These are phyloP conservation scores for Thunnus thynnus DNA, from an alignment of 2,113 vertebrate species.

Conservation along the genomic window DNA sequence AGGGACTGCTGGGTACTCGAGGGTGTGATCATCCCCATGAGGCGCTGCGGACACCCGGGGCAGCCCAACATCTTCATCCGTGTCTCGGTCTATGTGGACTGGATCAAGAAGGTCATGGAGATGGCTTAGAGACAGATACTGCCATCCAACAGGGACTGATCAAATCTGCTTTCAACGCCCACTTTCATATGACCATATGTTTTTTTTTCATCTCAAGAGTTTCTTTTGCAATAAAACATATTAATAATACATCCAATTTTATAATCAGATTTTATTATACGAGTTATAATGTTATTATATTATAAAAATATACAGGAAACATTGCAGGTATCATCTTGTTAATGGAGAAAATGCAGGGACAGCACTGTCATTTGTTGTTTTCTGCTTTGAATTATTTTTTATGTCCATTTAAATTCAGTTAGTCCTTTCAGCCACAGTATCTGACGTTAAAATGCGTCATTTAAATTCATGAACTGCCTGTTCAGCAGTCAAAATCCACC, in stretches of 20 bases:
- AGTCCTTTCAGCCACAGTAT: neutral
- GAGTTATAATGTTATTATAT: neutral
- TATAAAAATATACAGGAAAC: neutral
- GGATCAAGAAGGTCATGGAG: conserved; percentile 97
- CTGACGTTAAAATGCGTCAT: neutral
- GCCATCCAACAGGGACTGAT: conserved; percentile 21
- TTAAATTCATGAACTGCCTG: neutral
- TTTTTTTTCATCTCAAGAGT: conserved; percentile 10
- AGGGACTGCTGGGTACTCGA: conserved; percentile 97
- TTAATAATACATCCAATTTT: conserved; percentile 11
- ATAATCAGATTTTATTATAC: conserved; percentile 16
- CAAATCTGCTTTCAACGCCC: conserved; percentile 1
- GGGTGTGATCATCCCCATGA: conserved; percentile 94
- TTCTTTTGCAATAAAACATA: conserved; percentile 32
- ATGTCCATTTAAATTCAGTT: conserved; percentile 10
- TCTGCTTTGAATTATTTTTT: conserved; percentile 3
- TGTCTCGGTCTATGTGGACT: conserved; percentile 93
- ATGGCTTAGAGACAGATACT: conserved; percentile 80
- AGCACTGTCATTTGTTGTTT: neutral
- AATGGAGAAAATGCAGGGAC: neutral
- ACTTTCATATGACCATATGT: neutral
- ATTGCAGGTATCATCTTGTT: neutral
- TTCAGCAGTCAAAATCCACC: neutral
- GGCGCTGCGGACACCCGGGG: conserved; percentile 90
- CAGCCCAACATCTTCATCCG: conserved; percentile 94